Conservation (phyloP, 2,888 invertebrate genomes). For the Drosophila differens region DNA sequence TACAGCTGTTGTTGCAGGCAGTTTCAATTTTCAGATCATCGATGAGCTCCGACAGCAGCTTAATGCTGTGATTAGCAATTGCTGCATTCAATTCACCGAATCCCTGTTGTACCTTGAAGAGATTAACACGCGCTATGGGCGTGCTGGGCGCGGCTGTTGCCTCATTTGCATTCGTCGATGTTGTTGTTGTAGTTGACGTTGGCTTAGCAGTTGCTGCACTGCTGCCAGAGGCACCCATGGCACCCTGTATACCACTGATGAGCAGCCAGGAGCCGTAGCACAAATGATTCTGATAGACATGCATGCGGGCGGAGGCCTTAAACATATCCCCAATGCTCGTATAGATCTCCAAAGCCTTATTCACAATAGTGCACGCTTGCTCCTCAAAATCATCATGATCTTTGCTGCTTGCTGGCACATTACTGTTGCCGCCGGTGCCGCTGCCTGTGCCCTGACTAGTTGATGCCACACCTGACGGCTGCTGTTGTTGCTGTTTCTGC, state of each 20-base stretch:
- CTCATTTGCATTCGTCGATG: slow-evolving; percentile 25
- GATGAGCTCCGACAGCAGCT: slow-evolving; percentile 86
- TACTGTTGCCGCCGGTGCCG: slow-evolving; percentile 41
- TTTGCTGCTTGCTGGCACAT: slow-evolving; percentile 39
- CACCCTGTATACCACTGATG: slow-evolving; percentile 94
- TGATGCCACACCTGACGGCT: slow-evolving; percentile 44
- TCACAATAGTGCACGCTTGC: slow-evolving; percentile 93
- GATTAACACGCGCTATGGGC: slow-evolving; percentile 88
- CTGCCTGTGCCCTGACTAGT: slow-evolving; percentile 60
- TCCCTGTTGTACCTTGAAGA: slow-evolving; percentile 92
- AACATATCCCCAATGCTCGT: slow-evolving; percentile 92
- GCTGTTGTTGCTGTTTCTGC: slow-evolving; percentile 84
- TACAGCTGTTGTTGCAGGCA: slow-evolving; percentile 59
- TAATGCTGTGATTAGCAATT: slow-evolving; percentile 93
- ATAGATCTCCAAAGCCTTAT: slow-evolving; percentile 94
- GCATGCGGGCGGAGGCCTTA: slow-evolving; percentile 92
- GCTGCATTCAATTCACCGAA: slow-evolving; percentile 96
- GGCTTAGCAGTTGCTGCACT: slow-evolving; percentile 85
- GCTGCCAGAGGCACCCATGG: slow-evolving; percentile 89
- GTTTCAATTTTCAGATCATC: slow-evolving; percentile 85
- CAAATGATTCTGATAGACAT: slow-evolving; percentile 95
- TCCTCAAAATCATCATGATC: slow-evolving; percentile 92
- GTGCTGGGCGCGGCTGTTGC: slow-evolving; percentile 80
- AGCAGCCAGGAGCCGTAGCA: slow-evolving; percentile 95
- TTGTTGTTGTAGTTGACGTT: slow-evolving; percentile 76